Conservation (phyloP, 2,888 invertebrate genomes). For the Empis livida region DNA sequence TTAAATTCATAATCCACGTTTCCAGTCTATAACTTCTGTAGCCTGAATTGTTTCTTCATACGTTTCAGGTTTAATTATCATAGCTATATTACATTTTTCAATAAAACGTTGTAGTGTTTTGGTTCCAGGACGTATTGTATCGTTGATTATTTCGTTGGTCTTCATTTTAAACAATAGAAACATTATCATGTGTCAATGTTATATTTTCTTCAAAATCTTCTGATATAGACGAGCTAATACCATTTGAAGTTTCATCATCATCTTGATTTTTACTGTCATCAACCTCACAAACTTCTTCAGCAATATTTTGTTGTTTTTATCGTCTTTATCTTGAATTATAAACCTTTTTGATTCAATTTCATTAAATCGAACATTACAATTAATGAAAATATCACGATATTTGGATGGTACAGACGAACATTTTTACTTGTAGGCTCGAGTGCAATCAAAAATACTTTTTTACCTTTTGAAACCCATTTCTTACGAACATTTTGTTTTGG, state of each 20-base stretch:
- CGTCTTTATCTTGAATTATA: background rate
- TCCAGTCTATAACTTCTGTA: conserved; percentile 10
- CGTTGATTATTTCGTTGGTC: background rate
- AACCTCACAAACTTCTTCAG: background rate
- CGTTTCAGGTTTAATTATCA: conserved; percentile 10
- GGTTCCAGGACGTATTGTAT: background rate
- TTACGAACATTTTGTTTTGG: too few relatives aligned
- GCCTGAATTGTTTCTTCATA: conserved; percentile 12
- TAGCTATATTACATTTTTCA: conserved; percentile 3
- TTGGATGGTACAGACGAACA: conserved; percentile 3
- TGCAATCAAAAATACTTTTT: conserved; percentile 8
- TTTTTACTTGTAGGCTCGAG: conserved; percentile 7
- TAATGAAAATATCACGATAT: conserved; percentile 4
- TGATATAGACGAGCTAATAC: background rate
- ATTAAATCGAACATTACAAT: conserved; percentile 7
- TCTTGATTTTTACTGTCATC: conserved; percentile 3
- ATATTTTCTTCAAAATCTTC: background rate
- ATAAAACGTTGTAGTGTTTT: background rate
- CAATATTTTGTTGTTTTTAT: background rate
- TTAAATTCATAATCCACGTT: conserved; percentile 13
- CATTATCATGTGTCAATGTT: background rate
- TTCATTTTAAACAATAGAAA: background rate
- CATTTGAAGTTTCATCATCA: too few relatives aligned
- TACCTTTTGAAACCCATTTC: too few relatives aligned
- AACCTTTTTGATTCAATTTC: background rate